Evolutionary conservation across 2,888 invertebrate species (phyloP).

Genomic region (Dioctria rufipes): DNA sequence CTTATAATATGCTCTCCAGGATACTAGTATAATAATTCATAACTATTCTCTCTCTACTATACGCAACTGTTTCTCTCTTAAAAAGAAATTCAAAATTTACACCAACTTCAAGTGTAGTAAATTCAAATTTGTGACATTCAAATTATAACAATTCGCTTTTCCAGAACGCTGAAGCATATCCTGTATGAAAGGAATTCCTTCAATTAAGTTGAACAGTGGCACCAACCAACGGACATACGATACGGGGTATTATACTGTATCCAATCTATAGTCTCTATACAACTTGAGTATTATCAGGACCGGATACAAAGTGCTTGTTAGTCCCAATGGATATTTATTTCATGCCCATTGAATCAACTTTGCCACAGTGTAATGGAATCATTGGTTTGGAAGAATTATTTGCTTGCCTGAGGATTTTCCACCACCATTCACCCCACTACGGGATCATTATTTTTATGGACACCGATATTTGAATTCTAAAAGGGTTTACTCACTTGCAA

Average conservation of each 20-base stretch:
- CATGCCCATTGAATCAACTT: slow-evolving; percentile 32
- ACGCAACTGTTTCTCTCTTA: no score
- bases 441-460: slow-evolving; percentile 23
- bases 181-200: slow-evolving; percentile 11
- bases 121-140: slow-evolving; percentile 31
- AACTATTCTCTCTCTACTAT: no score
- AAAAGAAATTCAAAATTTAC: no score
- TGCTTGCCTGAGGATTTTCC: slow-evolving; percentile 25
- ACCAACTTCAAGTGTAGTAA: slow-evolving; percentile 24
- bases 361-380: slow-evolving; percentile 30
- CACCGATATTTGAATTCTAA: not conserved
- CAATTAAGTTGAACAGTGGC: slow-evolving; percentile 21
- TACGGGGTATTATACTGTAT: slow-evolving; percentile 1
- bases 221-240: not conserved
- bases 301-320: slow-evolving; percentile 20
- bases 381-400: slow-evolving; percentile 23
- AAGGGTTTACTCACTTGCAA: no score
- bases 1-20: no score
- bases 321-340: slow-evolving; percentile 30
- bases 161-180: not conserved
- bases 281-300: slow-evolving; percentile 15
- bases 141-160: slow-evolving; percentile 25
- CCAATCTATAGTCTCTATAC: not conserved
- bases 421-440: not conserved
- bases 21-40: no score